These are phyloP conservation scores for Lucifuga dentata DNA, from an alignment of 2,113 vertebrate species.

Conservation along the genomic window DNA sequence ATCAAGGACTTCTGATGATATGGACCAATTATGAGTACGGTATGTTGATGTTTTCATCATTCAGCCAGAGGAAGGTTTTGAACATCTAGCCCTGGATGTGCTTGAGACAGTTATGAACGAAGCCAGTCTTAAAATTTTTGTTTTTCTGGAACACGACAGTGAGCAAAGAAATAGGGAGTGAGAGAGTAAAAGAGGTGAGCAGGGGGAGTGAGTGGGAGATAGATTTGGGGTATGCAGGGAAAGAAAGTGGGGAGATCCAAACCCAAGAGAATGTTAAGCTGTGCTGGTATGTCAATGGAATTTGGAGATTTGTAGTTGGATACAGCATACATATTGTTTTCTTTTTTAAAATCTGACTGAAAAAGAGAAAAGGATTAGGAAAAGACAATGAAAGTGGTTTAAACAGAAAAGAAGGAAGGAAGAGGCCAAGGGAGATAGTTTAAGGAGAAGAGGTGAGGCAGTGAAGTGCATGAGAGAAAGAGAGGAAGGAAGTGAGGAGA, in stretches of 20 bases:
- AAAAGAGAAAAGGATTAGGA: background rate
- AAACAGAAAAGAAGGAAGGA: constrained; percentile 4
- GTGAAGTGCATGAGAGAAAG: constrained; percentile 21
- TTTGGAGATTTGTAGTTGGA: constrained; percentile 55
- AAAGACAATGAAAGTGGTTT: background rate
- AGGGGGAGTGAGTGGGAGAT: constrained; percentile 46
- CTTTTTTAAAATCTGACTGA: background rate
- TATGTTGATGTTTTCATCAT: constrained; percentile 2
- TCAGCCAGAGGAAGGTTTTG: background rate
- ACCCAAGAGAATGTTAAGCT: constrained; percentile 77
- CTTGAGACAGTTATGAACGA: background rate
- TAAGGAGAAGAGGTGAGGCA: background rate
- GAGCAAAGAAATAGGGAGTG: constrained; percentile 6
- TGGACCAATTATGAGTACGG: background rate
- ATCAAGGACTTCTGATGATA: background rate
- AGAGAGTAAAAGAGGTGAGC: constrained; percentile 1
- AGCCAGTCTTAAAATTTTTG: background rate
- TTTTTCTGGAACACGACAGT: background rate
- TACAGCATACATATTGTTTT: constrained; percentile 23
- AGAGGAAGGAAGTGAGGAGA: constrained; percentile 45
- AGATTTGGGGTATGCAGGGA: constrained; percentile 56
- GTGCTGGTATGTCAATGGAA: constrained; percentile 73
- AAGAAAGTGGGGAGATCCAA: constrained; percentile 71
- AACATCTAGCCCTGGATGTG: background rate
- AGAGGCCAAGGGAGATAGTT: constrained; percentile 11